Base-by-base conservation (phyloP, 1,140 invertebrate genomes). In the Leptopilina boulardi region DNA sequence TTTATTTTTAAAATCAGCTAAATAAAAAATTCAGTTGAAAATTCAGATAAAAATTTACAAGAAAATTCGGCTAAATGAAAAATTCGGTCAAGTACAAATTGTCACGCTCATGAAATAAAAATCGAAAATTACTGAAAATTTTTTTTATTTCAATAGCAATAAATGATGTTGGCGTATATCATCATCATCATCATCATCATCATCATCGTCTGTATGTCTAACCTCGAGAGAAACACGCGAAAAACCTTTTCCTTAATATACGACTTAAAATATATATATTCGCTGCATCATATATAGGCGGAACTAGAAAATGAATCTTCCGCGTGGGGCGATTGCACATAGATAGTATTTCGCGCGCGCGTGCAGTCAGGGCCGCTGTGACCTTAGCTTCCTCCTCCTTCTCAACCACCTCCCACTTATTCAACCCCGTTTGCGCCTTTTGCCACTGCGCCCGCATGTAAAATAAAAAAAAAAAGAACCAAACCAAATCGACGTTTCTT, bases 301-400 rank as follows among this genome's bases (percentile, higher is more conserved):
- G 86, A 87, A 88, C 85, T 89, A 87, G 87, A 88, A n/a, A 89
- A 89, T 88, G 88, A 88, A 87, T 88, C 83, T 86, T 82, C 77
- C 80, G 84, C 72, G 80, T 71, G 79, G 78, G 80, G 80, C 78
- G 76, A 76, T 82, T 76, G 82, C 85, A 85, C 85, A 88, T 82
- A 83, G 83, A 87, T 87, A 87, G 86, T 82, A 84, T 87, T 86
- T 84, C 82, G 83, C 87, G 89, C 87, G 89, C 88, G 88, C 88
- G 86, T 89, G 89, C 87, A 90, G 88, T 90, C 89, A 91, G 88
- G 90, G 89, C 88, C 89, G 85, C 88, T 83, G 87, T 90, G 90
- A 90, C 89, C 89, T 91, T 90, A 90, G 84, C 82, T 84, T 78
- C 77, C 76, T 80, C 79, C 75, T 77, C 84, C 77, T 77, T 56